Percentiles rank a stretch among this genome's conserved stretches.
phyloP scores from a whole-genome alignment of 2,113 vertebrate species.

The Pogonocichla stellata region DNA sequence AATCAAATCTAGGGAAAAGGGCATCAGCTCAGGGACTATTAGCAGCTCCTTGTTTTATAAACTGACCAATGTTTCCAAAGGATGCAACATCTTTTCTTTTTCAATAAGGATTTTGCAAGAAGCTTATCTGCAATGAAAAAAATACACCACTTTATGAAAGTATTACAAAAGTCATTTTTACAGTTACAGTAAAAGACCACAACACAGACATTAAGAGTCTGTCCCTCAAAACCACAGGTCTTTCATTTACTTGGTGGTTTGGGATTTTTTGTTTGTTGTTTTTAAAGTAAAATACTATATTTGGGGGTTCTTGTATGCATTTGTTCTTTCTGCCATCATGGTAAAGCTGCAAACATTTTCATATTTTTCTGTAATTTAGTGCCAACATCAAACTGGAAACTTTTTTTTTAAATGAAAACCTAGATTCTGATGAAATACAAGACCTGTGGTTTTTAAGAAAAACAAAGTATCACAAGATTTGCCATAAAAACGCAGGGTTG shows the following conservation, averaged over 20 bases:
- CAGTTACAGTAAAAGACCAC: slow-evolving; percentile 61
- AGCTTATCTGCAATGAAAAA: slow-evolving; percentile 43
- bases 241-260: slow-evolving; percentile 53
- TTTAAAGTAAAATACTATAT: slow-evolving; percentile 52
- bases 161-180: slow-evolving; percentile 60
- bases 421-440: slow-evolving; percentile 49
- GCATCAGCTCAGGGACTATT: slow-evolving; percentile 1
- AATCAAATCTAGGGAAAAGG: slow-evolving; percentile 12
- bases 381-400: slow-evolving; percentile 35
- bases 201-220: slow-evolving; percentile 46
- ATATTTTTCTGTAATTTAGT: slow-evolving; percentile 52
- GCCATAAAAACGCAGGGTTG: slow-evolving; percentile 15
- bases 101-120: slow-evolving; percentile 43
- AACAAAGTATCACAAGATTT: slow-evolving; percentile 59
- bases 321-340: slow-evolving; percentile 29
- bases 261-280: slow-evolving; percentile 52
- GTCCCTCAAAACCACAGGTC: slow-evolving; percentile 51
- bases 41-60: slow-evolving; percentile 25
- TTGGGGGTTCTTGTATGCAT: slow-evolving; percentile 7
- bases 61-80: slow-evolving; percentile 17
- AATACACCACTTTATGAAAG: background rate
- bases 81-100: slow-evolving; percentile 24
- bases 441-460: slow-evolving; percentile 50
- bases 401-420: slow-evolving; percentile 5
- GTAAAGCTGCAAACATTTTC: slow-evolving; percentile 32